phyloP scores from a whole-genome alignment of 2,797 vertebrate species.

The Ctenopoma kingsleyae region DNA sequence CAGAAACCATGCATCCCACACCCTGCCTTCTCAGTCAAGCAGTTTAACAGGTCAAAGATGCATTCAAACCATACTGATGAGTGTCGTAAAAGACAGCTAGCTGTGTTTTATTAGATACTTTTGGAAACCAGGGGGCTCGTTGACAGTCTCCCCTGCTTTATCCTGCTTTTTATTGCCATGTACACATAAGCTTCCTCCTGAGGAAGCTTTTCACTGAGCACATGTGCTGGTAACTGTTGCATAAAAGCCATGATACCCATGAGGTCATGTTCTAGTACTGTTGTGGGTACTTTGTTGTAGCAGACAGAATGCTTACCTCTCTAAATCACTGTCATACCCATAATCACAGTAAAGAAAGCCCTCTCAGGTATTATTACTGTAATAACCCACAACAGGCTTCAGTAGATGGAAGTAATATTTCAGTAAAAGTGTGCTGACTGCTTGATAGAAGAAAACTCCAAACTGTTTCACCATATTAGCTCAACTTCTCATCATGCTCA shows the following conservation, averaged over 20 bases:
- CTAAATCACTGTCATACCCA: slow-evolving; percentile 47
- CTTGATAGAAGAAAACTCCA: slow-evolving; percentile 20
- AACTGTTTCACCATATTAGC: slow-evolving; percentile 16
- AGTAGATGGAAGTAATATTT: slow-evolving; percentile 45
- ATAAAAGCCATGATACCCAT: slow-evolving; percentile 46
- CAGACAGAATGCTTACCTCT: slow-evolving; percentile 1
- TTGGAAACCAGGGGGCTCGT: slow-evolving; percentile 25
- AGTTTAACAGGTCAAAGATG: slow-evolving; percentile 27
- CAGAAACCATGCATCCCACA: neutral
- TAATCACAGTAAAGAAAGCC: slow-evolving; percentile 36
- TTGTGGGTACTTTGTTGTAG: slow-evolving; percentile 32
- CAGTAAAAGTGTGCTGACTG: slow-evolving; percentile 20
- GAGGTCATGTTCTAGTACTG: slow-evolving; percentile 7
- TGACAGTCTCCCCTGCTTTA: slow-evolving; percentile 28
- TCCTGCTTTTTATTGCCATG: slow-evolving; percentile 47
- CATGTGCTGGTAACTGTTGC: slow-evolving; percentile 42
- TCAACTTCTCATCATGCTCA: slow-evolving; percentile 21
- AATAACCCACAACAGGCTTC: slow-evolving; percentile 37
- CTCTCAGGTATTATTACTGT: slow-evolving; percentile 52
- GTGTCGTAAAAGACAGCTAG: slow-evolving; percentile 47
- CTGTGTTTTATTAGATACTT: slow-evolving; percentile 55
- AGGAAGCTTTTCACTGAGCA: slow-evolving; percentile 38
- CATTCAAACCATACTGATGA: slow-evolving; percentile 31
- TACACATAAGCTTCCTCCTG: slow-evolving; percentile 21
- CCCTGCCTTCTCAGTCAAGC: neutral